These are phyloP conservation scores for Leptatherina wallacei DNA, from an alignment of 2,797 vertebrate species.

Conservation along the genomic window DNA sequence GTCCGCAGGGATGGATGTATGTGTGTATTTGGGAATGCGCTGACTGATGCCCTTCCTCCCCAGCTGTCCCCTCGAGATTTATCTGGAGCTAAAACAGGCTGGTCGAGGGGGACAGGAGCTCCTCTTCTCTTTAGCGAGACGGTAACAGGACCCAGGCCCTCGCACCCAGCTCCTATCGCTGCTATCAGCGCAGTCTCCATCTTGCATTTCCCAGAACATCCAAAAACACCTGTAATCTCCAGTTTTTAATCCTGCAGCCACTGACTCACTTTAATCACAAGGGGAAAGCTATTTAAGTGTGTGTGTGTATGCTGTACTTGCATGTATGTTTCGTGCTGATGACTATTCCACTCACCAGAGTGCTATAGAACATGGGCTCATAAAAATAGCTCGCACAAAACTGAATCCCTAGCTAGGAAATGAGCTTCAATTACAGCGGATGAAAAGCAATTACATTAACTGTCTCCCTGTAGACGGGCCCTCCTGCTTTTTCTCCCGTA, in stretches of 20 bases:
- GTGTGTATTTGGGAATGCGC: slow-evolving; percentile 76
- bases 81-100: slow-evolving; percentile 81
- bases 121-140: slow-evolving; percentile 46
- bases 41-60: slow-evolving; percentile 75
- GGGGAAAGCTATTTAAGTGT: slow-evolving; percentile 22
- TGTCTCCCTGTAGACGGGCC: slow-evolving; percentile 66
- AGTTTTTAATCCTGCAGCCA: slow-evolving; percentile 43
- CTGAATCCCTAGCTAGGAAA: slow-evolving; percentile 70
- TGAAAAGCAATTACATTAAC: slow-evolving; percentile 81
- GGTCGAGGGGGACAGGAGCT: slow-evolving; percentile 50
- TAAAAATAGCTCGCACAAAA: slow-evolving; percentile 74
- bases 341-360: slow-evolving; percentile 43
- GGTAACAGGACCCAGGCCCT: slow-evolving; percentile 72
- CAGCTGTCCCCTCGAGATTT: slow-evolving; percentile 81
- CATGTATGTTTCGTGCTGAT: slow-evolving; percentile 23
- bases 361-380: slow-evolving; percentile 61
- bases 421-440: slow-evolving; percentile 78
- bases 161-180: slow-evolving; percentile 13
- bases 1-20: slow-evolving; percentile 64
- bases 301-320: slow-evolving; percentile 9
- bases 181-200: slow-evolving; percentile 33
- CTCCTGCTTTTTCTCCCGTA: slow-evolving; percentile 51
- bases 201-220: slow-evolving; percentile 38
- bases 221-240: slow-evolving; percentile 61
- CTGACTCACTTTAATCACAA: slow-evolving; percentile 45